Evolutionary conservation across 1,140 invertebrate species (phyloP), one percentile per base, ranked within the genome.

Genomic region (Heliothis subflexa): DNA sequence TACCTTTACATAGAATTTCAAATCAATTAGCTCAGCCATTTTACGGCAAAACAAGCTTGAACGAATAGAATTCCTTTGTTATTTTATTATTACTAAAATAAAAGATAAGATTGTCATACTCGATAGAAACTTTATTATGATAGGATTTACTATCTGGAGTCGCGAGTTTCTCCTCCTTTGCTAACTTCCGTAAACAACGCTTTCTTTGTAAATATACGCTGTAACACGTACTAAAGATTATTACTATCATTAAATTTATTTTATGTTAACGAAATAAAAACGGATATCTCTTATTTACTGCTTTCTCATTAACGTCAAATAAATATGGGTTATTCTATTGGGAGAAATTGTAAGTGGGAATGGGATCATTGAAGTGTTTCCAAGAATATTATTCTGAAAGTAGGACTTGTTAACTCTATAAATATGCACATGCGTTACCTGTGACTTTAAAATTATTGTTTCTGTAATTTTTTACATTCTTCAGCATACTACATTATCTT

Each of bases 391-490:
- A 33, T 61, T 76, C 28, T 75, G 50, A 12, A 21, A 68, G 40
- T 40, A 49, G 50, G 10, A 21, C 52, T 49, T 54, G 79, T 82
- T 83, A 72, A 80, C 50, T 71, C 18, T 40, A 40, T 40, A 40
- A 40, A 40, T 40, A 40, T 40, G 33, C 33, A 40, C 33, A 40
- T 40, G 33, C 5, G 33, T 40, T 40, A 40, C 33, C 33, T 40
- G 33, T 40, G 33, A 40, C 33, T 40, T 40, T 40, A 9, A 40
- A 40, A 40, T 40, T 7, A 40, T 40, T 9, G 0, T 40, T 40
- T 40, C 5, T 40, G 5, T 40, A 9, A 9, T 1, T 40, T 40
- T 5, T 9, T n/a, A n/a, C n/a, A n/a, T n/a, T n/a, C n/a, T 9
- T 40, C 5, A 9, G 0, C 9, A 9, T 40, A 40, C 9, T 0